Base-by-base conservation (phyloP, 2,888 invertebrate species). In the Diaperis boleti region DNA sequence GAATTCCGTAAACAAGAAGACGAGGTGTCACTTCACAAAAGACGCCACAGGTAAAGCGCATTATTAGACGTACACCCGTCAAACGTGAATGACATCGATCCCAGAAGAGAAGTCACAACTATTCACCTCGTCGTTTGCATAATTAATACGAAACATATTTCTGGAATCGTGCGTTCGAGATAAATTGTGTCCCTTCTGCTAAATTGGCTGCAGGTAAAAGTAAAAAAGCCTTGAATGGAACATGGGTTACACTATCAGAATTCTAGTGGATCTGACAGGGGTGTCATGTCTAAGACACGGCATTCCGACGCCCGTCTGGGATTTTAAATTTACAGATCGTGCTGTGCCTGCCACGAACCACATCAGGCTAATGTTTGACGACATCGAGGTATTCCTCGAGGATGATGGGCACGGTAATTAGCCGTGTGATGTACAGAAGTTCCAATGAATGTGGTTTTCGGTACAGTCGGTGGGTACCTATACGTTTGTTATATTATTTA, bases 201-300 rank as follows among this genome's bases (percentile, higher is more conserved):
- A 65, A 68, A 70, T 68, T 68, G 67, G 62, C 52, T 65, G 57
- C 69, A 67, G 66, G 70, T 70, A 71, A 56, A 56, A 55, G 22
- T 14, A 45, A 44, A 29, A 59, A 67, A 70, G 69, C 71, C 68
- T 66, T 63, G 61, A 66, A 71, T 69, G 69, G 69, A 70, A 72
- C 71, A 69, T 65, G 69, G 71, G 67, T 66, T 57, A 59, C 10
- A 45, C 66, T 72, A 71, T 69, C 69, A 68, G 63, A 65, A 62
- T 67, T 59, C 59, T 67, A 64, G 62, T 67, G 64, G 57, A 64
- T 60, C 61, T 73, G 75, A 75, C 76, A 76, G 64, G 70, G 70
- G 74, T 72, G 76, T 74, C 75, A 74, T 74, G 75, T 73, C 72
- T 71, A 59, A 66, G 65, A 66, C 62, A 63, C 56, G 62, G 59